Percentiles rank a stretch among this genome's conserved stretches.
Evolutionary conservation across 2,113 vertebrate species (phyloP).

Genomic region (Mohoua ochrocephala): DNA sequence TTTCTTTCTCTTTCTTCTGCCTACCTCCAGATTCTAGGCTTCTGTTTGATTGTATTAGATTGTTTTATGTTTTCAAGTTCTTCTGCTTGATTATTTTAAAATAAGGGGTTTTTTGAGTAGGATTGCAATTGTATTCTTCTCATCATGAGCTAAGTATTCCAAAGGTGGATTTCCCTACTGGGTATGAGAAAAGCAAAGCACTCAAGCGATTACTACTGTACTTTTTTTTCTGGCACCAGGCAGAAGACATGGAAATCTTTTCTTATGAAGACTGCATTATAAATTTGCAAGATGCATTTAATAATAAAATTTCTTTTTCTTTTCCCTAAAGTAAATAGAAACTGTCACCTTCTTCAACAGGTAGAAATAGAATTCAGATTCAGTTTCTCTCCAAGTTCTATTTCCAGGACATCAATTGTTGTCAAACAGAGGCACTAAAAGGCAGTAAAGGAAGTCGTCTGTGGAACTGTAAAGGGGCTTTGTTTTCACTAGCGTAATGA

Average conservation of each 20-base stretch:
- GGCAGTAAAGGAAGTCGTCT: background rate
- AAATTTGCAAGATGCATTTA: background rate
- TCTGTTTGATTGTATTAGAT: background rate
- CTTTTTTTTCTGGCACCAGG: background rate
- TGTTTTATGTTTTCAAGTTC: background rate
- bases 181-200: background rate
- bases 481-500: background rate
- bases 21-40: background rate
- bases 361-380: background rate
- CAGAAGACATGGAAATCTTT: background rate
- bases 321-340: background rate
- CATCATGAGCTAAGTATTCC: background rate
- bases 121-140: background rate
- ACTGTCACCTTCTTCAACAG: background rate
- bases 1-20: background rate
- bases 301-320: background rate
- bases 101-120: background rate
- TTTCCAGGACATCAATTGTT: background rate
- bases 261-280: background rate
- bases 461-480: background rate
- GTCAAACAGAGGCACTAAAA: background rate
- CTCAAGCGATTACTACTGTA: background rate
- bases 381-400: background rate
- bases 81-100: conserved; percentile 15
- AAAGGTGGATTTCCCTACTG: background rate